Base-by-base conservation (phyloP, 2,888 invertebrate genomes). In the Harpagoxenus sublaevis region DNA sequence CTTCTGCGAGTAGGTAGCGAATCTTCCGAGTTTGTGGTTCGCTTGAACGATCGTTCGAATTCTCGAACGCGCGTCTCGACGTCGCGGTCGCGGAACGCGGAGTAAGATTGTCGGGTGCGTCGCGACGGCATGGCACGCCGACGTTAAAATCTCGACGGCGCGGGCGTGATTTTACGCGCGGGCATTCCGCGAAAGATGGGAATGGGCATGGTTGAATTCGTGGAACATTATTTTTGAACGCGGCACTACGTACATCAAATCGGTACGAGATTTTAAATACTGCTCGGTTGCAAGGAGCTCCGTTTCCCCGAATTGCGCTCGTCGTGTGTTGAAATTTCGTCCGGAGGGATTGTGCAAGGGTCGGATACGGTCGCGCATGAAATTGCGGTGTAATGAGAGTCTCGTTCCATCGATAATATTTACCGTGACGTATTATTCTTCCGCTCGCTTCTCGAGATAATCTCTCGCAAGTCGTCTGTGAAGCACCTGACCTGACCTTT, bases 401-500 rank as follows among this genome's bases (percentile, higher is more conserved):
- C 31, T 35, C n/a, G 42, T 45, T 18, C 60, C 12, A 62, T 31
- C 45, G 74, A 74, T 45, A 62, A 74, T 45, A 62, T 48, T 31
- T 60, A 62, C 45, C 18, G n/a, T 60, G 60, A 74, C 28, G 45
- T 39, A n/a, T 28, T 42, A 42, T 45, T 18, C 28, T 39, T 28
- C 12, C 18, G 31, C 73, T 45, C 71, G 35, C 71, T 71, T n/a
- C 45, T 45, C 60, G 74, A 60, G 74, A 45, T 74, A 45, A 74
- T 45, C 45, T 42, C 45, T 18, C 28, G 42, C 23, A n/a, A 51
- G n/a, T 35, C 51, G 53, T 70, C 65, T n/a, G 28, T 28, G 57
- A 31, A 73, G 45, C 73, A 62, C 60, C 74, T 74, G 74, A 74
- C 74, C 74, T 74, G 74, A 74, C 74, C 60, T 74, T 74, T 74